Evolutionary conservation across 92 coral and sea anemone species (phyloP).

Genomic region (Virgularia gustaviana): DNA sequence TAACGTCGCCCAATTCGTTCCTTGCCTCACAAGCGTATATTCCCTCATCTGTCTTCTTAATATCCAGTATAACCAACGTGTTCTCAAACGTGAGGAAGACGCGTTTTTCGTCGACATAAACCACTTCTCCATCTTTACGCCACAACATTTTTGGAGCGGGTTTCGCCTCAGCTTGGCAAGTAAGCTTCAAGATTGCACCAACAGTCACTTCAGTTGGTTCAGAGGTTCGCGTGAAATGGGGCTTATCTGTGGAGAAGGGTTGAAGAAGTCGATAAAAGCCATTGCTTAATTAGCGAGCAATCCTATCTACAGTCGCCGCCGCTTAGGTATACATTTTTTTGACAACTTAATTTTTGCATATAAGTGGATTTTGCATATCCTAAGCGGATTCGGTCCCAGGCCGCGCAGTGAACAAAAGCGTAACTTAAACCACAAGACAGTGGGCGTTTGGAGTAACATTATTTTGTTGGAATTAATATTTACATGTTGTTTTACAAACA

Average conservation of each 20-base stretch:
- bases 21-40: neutral
- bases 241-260: conserved; percentile 1
- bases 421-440: too few relatives aligned
- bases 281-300: too few relatives aligned
- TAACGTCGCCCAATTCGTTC: conserved; percentile 9
- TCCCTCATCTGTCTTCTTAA: conserved; percentile 6
- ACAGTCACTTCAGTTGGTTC: neutral
- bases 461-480: too few relatives aligned
- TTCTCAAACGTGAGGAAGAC: conserved; percentile 8
- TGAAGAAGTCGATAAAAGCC: too few relatives aligned
- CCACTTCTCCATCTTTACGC: conserved; percentile 20
- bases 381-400: too few relatives aligned
- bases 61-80: conserved; percentile 18
- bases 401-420: too few relatives aligned
- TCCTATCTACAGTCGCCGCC: too few relatives aligned
- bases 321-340: too few relatives aligned
- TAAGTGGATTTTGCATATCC: too few relatives aligned
- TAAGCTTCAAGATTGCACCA: conserved; percentile 10
- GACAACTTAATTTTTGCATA: too few relatives aligned
- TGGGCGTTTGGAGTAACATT: too few relatives aligned
- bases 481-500: too few relatives aligned
- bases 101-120: conserved; percentile 6
- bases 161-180: conserved; percentile 4
- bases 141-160: conserved; percentile 10
- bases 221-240: conserved; percentile 10